These are phyloP conservation scores for Macroglossus sobrinus DNA, from an alignment of 2,113 vertebrate species.

Conservation along the genomic window DNA sequence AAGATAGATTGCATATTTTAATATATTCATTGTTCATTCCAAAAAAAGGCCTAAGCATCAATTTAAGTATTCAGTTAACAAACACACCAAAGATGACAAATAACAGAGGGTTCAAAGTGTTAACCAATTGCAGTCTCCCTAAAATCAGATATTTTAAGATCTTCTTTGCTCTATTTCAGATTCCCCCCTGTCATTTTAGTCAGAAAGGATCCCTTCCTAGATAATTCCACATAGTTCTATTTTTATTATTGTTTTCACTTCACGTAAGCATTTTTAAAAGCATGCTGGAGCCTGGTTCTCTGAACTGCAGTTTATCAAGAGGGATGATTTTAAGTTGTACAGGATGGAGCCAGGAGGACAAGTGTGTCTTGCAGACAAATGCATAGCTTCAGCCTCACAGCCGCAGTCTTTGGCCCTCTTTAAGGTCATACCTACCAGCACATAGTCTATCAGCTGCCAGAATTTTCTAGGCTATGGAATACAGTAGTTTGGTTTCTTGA, in stretches of 20 bases:
- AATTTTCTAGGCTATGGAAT: background rate
- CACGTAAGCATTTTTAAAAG: background rate
- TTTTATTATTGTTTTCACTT: background rate
- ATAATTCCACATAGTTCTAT: background rate
- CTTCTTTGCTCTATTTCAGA: background rate
- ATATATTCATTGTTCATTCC: constrained; percentile 31
- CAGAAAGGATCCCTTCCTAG: background rate
- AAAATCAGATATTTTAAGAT: constrained; percentile 36
- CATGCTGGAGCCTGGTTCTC: background rate
- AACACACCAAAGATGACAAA: constrained; percentile 36
- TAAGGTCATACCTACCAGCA: background rate
- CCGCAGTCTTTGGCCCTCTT: background rate
- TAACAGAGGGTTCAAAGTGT: background rate
- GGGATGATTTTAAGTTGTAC: background rate
- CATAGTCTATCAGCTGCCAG: background rate
- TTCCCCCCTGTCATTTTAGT: background rate
- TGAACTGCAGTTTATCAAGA: background rate
- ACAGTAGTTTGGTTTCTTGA: background rate
- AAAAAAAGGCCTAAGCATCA: constrained; percentile 16
- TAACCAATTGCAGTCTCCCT: background rate
- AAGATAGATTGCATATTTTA: constrained; percentile 40
- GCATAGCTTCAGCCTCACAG: background rate
- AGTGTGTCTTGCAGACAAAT: background rate
- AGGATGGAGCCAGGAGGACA: background rate
- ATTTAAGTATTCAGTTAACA: constrained; percentile 27